phyloP scores from a whole-genome alignment of 2,113 vertebrate species.

The Circaetus gallicus region DNA sequence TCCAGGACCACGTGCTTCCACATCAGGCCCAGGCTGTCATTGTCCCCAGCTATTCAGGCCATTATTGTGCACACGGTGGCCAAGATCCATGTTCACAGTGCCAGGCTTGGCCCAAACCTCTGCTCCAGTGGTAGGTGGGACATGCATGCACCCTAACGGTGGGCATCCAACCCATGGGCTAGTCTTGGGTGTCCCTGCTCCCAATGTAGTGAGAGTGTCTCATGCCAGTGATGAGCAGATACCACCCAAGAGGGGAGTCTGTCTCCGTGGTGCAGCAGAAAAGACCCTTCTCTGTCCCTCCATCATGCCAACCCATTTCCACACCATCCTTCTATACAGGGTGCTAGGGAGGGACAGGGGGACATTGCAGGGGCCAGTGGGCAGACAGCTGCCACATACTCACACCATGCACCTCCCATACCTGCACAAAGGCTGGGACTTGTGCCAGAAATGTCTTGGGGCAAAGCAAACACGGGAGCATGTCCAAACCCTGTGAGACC shows the following conservation, averaged over 20 bases:
- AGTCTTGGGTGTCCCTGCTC: too few relatives aligned
- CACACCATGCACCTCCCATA: neutral
- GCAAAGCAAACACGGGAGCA: neutral
- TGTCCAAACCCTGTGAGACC: neutral
- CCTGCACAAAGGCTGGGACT: neutral
- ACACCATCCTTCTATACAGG: neutral
- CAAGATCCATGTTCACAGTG: neutral
- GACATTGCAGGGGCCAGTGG: neutral
- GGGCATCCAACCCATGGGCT: neutral
- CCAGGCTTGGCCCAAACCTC: neutral
- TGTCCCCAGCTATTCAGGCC: neutral
- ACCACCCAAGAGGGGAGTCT: neutral
- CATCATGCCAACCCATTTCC: neutral
- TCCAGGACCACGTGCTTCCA: rapidly evolving
- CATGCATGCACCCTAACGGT: rapidly evolving
- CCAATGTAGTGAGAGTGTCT: neutral
- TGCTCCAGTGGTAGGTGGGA: neutral
- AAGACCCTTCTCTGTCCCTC: neutral
- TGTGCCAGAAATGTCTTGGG: neutral
- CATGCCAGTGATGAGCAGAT: neutral
- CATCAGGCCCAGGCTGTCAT: neutral
- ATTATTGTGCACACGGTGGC: neutral
- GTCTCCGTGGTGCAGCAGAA: neutral
- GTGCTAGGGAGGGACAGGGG: neutral
- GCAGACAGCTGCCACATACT: neutral